Percentiles rank a stretch among this genome's conserved stretches.
Conservation (phyloP, 2,888 invertebrate species). For the Melanchra persicariae region DNA sequence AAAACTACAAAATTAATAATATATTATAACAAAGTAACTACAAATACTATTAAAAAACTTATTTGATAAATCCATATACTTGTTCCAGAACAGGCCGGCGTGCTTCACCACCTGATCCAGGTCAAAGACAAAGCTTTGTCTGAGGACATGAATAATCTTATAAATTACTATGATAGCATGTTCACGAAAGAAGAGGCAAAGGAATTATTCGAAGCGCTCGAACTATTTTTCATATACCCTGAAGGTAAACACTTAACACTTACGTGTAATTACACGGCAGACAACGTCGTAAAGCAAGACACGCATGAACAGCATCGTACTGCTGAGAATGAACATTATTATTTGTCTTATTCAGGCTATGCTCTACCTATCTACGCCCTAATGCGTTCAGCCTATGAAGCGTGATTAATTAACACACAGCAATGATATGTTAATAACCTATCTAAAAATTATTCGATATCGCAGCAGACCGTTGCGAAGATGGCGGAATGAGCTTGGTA, state of each 20-base stretch:
- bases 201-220: conserved; percentile 24
- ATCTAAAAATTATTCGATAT: too few species aligned
- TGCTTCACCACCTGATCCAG: conserved; percentile 1
- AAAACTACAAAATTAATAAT: too few species aligned
- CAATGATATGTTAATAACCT: too few species aligned
- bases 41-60: too few species aligned
- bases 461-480: too few species aligned
- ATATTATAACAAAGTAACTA: too few species aligned
- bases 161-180: conserved; percentile 26
- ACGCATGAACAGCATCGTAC: background rate
- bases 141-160: accelerated
- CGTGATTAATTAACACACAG: background rate
- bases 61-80: background rate
- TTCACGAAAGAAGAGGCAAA: conserved; percentile 33
- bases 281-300: background rate
- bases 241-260: conserved; percentile 31
- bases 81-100: conserved; percentile 33
- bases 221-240: conserved; percentile 26
- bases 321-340: background rate
- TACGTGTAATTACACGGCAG: too few species aligned
- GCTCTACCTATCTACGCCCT: background rate
- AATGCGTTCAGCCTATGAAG: background rate
- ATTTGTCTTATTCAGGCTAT: background rate
- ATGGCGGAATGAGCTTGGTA: too few species aligned
- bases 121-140: background rate